Evolutionary conservation across 2,888 invertebrate genomes (phyloP).

Genomic region (Ethmia dodecea): DNA sequence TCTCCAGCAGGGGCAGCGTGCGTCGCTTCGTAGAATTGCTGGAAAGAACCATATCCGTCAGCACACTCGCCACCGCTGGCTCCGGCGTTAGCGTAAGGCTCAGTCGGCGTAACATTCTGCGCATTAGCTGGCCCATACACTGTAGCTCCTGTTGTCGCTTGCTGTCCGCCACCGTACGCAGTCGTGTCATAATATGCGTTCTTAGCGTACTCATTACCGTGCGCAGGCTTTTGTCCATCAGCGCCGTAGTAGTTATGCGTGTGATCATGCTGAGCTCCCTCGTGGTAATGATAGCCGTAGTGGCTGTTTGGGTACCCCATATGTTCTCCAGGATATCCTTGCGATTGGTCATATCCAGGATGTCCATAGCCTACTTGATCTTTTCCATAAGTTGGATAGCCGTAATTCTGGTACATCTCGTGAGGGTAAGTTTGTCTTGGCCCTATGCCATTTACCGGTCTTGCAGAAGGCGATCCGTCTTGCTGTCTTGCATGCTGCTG

Average conservation of each 20-base stretch:
- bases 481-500: slow-evolving; percentile 51
- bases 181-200: slow-evolving; percentile 64
- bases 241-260: slow-evolving; percentile 61
- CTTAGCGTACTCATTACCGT: slow-evolving; percentile 72
- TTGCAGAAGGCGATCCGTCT: slow-evolving; percentile 50
- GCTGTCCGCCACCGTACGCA: slow-evolving; percentile 53
- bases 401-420: slow-evolving; percentile 73
- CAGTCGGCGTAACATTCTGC: slow-evolving; percentile 37
- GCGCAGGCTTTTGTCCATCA: slow-evolving; percentile 71
- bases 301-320: slow-evolving; percentile 66
- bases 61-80: slow-evolving; percentile 71
- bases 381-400: slow-evolving; percentile 71
- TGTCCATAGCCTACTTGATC: slow-evolving; percentile 75
- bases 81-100: slow-evolving; percentile 58
- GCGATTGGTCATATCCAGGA: slow-evolving; percentile 75
- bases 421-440: slow-evolving; percentile 60
- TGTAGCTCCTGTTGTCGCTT: slow-evolving; percentile 40
- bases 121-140: slow-evolving; percentile 28
- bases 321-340: slow-evolving; percentile 59
- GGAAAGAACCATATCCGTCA: slow-evolving; percentile 83
- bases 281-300: slow-evolving; percentile 72
- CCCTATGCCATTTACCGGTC: slow-evolving; percentile 58
- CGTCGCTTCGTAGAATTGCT: slow-evolving; percentile 82
- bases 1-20: slow-evolving; percentile 80
- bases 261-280: slow-evolving; percentile 58